Conservation (phyloP, 2,113 vertebrate genomes). For the Nycticryphes semicollaris region DNA sequence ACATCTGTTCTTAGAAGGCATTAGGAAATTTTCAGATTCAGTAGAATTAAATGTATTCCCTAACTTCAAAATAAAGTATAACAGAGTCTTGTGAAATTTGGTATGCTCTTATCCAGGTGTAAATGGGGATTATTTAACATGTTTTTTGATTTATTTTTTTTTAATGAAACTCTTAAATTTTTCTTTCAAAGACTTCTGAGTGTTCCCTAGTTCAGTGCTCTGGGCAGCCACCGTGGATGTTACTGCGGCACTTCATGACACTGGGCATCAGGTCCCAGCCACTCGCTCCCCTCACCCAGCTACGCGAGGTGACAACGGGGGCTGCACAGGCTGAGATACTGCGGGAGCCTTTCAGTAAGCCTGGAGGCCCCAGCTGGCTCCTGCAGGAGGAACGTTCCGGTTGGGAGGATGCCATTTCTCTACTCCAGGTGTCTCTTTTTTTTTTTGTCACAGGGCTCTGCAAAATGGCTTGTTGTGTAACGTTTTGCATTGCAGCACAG, state of each 20-base stretch:
- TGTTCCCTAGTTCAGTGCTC: background rate
- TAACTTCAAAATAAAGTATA: background rate
- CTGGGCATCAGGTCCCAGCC: rapidly evolving
- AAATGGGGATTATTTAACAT: background rate
- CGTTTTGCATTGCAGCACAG: background rate
- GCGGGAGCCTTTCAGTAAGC: background rate
- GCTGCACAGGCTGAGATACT: background rate
- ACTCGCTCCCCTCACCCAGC: no score
- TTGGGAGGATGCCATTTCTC: background rate
- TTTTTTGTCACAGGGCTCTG: background rate
- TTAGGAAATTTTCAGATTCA: background rate
- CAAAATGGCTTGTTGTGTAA: background rate
- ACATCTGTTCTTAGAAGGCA: background rate
- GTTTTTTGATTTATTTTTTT: background rate
- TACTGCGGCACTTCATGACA: background rate
- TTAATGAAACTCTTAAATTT: background rate
- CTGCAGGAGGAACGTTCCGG: background rate
- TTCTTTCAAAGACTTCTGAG: background rate
- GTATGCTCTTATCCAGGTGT: background rate
- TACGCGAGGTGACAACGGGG: rapidly evolving
- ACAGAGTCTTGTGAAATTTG: background rate
- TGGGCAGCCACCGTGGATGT: background rate
- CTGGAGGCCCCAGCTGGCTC: background rate
- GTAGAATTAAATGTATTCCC: background rate
- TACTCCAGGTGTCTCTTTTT: background rate